A percentile compares a stretch with the other conserved stretches of the same genome.
These are phyloP conservation scores for Harpalus rubripes DNA, from an alignment of 2,888 invertebrate genomes.

Conservation along the genomic window DNA sequence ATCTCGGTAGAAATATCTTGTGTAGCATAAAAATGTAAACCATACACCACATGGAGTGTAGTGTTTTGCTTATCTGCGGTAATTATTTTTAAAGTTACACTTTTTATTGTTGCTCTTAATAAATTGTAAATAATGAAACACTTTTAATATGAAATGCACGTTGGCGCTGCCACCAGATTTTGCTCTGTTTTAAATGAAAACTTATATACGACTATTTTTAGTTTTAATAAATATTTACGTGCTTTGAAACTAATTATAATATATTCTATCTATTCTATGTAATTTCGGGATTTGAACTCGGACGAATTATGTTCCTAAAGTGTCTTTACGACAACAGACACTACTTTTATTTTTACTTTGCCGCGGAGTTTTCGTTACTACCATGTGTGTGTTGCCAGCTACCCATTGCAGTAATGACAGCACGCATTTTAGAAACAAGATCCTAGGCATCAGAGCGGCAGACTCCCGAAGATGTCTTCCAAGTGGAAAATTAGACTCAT, in stretches of 20 bases:
- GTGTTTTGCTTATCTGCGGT: background rate
- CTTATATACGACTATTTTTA: background rate
- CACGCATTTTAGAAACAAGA: too few species aligned
- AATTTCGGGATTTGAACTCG: too few species aligned
- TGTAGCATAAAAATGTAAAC: slow-evolving; percentile 7
- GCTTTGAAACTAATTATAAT: background rate
- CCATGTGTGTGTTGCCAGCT: too few species aligned
- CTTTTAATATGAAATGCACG: background rate
- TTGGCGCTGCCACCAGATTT: background rate
- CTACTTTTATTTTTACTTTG: too few species aligned
- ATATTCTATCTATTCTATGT: too few species aligned
- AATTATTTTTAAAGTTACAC: slow-evolving; percentile 16
- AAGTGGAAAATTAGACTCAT: too few species aligned
- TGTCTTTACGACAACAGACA: too few species aligned
- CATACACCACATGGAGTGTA: background rate
- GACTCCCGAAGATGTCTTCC: too few species aligned
- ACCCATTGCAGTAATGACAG: too few species aligned
- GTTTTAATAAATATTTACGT: background rate
- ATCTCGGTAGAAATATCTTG: background rate
- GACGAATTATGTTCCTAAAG: too few species aligned
- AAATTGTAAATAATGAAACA: background rate
- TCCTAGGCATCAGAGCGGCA: too few species aligned
- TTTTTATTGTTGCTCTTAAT: slow-evolving; percentile 18
- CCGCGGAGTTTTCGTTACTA: too few species aligned
- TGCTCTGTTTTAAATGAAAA: background rate